Base-by-base conservation (phyloP, 2,797 vertebrate species). In the Microcaecilia unicolor region DNA sequence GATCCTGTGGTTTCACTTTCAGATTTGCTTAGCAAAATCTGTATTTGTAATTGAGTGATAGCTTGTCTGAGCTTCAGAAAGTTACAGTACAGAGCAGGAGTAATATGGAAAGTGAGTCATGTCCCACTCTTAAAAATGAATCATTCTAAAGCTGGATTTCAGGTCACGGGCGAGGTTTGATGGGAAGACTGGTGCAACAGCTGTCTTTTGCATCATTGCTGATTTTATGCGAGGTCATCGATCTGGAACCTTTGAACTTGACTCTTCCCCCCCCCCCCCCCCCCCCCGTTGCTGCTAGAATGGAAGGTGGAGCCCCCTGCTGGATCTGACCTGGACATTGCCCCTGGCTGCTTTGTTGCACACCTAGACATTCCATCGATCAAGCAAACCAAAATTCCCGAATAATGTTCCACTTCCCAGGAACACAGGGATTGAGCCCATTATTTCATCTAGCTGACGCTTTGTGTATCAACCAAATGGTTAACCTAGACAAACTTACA, bases 1-100 rank as follows among this genome's bases (percentile, higher is more conserved):
- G 67, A 72, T 69, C 57, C 52, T 62, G 60, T 48, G 61, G 73
- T 80, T 80, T 81, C 74, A 44, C 66, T 82, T 81, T 74, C 69
- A 40, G 62, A 73, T 65, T 56, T 58, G 54, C 58, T 60, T 60
- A 55, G 58, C 58, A 71, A 58, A 33, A 25, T 35, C 15, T 24
- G 46, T 48, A 56, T 60, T 38, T 14, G 46, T 50, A 72, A 70
- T 64, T 59, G 25, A 63, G 5, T 41, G 31, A 32, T 64, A 52
- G 48, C 47, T 62, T n/a, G 39, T 60, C 57, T 61, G 41, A 30
- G 54, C 57, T 60, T 65, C 64, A 74, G 66, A 61, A 72, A 75
- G 74, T 51, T 44, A 9, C 60, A 44, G 6, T 35, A 45, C 39
- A 55, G 50, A 58, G 34, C 28, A 1, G 5, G 8, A 28, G 10